Evolutionary conservation across 2,888 invertebrate species (phyloP).

Genomic region (Sepioteuthis lessoniana): DNA sequence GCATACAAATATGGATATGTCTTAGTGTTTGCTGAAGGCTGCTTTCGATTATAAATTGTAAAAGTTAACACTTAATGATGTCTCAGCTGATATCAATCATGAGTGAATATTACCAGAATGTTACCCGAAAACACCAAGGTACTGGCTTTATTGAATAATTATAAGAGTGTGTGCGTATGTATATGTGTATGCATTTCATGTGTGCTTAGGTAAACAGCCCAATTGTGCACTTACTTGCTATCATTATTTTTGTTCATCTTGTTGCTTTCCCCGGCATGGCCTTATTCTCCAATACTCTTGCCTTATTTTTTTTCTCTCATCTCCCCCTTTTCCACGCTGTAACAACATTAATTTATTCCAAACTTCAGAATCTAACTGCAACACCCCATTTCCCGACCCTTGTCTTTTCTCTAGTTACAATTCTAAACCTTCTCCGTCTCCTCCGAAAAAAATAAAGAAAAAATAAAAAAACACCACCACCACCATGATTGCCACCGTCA

Average conservation of each 20-base stretch:
- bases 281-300: background rate
- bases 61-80: too few species aligned
- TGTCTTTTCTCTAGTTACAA: background rate
- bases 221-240: background rate
- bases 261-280: background rate
- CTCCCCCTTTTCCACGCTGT: background rate
- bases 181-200: background rate
- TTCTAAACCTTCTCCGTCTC: background rate
- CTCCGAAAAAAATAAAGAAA: background rate
- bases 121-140: too few species aligned
- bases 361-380: conserved; percentile 7
- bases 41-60: too few species aligned
- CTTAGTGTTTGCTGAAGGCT: too few species aligned
- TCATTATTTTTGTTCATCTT: background rate
- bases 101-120: too few species aligned
- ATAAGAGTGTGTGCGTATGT: background rate
- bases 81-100: too few species aligned
- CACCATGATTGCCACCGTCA: background rate
- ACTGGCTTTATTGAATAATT: too few species aligned
- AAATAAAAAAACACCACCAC: background rate
- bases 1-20: too few species aligned
- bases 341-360: conserved; percentile 21
- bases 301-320: background rate
- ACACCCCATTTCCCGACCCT: background rate
- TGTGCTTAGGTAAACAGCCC: background rate